These are phyloP conservation scores for Pitta sordida DNA, from an alignment of 2,113 vertebrate genomes.

Conservation along the genomic window DNA sequence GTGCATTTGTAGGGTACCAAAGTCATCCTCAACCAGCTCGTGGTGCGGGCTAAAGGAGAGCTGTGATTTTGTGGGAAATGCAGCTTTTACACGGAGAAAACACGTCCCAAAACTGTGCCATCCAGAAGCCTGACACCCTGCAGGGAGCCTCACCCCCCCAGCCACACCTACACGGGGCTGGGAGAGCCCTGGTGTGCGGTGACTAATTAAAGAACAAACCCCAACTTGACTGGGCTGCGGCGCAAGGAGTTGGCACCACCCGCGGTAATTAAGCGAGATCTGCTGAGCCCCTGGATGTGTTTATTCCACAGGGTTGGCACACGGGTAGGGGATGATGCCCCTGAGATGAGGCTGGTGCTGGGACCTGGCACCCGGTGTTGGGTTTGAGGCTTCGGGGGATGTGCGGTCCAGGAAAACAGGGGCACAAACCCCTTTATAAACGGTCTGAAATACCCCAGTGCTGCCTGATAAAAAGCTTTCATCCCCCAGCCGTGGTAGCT, in stretches of 20 bases:
- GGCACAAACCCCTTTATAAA: not conserved
- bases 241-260: not conserved
- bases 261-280: not conserved
- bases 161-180: not conserved
- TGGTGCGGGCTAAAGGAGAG: not conserved
- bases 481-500: not conserved
- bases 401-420: not conserved
- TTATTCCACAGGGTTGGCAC: not conserved
- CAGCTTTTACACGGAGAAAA: not conserved
- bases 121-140: not conserved
- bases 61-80: not conserved
- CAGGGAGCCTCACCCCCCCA: not conserved
- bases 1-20: not conserved
- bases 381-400: not conserved
- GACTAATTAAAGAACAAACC: constrained; percentile 45
- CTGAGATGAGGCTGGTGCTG: not conserved
- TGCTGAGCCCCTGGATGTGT: not conserved
- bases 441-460: not conserved
- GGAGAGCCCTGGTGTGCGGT: not conserved
- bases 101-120: not conserved
- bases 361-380: not conserved
- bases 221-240: not conserved
- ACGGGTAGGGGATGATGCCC: not conserved
- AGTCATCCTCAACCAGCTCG: rapidly evolving
- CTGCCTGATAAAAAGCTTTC: not conserved